These are phyloP conservation scores for Hanleya hanleyi DNA, from an alignment of 2,888 invertebrate species.

Conservation along the genomic window DNA sequence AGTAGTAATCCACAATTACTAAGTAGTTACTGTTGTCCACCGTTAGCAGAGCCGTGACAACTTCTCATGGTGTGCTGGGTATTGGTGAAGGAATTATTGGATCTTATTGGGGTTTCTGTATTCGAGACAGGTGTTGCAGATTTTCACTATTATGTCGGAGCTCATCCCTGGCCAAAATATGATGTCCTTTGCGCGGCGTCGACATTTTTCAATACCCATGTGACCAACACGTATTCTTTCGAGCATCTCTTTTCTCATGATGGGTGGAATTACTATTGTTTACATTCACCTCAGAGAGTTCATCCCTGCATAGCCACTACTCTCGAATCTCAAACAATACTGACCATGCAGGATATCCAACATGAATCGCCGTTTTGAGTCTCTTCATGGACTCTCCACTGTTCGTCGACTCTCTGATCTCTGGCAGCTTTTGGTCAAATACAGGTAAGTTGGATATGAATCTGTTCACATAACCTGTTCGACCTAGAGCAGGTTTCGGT, in stretches of 20 bases:
- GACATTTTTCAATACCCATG: conserved; percentile 38
- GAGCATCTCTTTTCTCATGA: conserved; percentile 23
- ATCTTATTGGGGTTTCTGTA: conserved; percentile 27
- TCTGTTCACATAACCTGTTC: conserved; percentile 31
- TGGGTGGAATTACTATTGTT: conserved; percentile 3
- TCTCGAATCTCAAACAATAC: conserved; percentile 13
- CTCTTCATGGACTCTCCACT: conserved; percentile 13
- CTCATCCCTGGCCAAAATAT: conserved; percentile 41
- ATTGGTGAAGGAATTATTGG: conserved; percentile 21
- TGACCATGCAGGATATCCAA: conserved; percentile 14
- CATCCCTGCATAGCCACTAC: conserved; percentile 21
- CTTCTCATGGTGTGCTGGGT: conserved; percentile 30
- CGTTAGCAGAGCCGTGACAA: conserved; percentile 28
- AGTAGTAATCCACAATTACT: conserved; percentile 38
- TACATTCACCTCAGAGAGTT: conserved; percentile 9
- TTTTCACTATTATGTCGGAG: conserved; percentile 27
- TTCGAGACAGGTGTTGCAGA: conserved; percentile 25
- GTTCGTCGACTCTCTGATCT: conserved; percentile 22
- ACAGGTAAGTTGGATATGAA: conserved; percentile 26
- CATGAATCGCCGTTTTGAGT: neutral
- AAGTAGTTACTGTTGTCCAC: conserved; percentile 27
- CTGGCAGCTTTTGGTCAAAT: conserved; percentile 28
- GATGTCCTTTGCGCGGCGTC: conserved; percentile 27
- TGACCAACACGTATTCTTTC: conserved; percentile 30
- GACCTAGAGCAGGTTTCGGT: neutral